Evolutionary conservation across 2,888 invertebrate genomes (phyloP).

Genomic region (Drosophila imparisetae): DNA sequence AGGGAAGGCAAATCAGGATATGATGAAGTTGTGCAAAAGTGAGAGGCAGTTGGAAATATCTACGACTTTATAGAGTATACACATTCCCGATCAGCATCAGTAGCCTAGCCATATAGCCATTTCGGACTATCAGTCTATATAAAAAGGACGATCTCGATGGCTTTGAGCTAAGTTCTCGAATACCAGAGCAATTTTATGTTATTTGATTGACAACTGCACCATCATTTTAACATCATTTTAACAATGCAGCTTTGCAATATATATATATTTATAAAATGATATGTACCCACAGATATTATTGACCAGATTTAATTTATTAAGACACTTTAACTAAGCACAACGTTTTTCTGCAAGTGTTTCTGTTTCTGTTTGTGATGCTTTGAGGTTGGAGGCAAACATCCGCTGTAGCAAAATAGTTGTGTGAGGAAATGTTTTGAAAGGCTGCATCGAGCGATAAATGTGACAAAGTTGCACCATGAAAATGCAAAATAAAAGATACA

Average conservation of each 20-base stretch:
- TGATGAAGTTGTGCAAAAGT: not conserved
- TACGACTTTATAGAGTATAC: not conserved
- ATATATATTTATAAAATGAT: not conserved
- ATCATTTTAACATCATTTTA: rapidly evolving
- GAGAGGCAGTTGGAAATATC: not conserved
- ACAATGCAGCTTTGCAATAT: too few species aligned
- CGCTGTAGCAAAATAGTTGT: constrained; percentile 27
- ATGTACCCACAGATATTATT: not conserved
- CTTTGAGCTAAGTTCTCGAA: not conserved
- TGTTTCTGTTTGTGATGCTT: not conserved
- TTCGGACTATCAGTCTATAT: not conserved
- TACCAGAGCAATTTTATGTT: not conserved
- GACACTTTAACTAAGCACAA: not conserved
- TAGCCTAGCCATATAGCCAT: not conserved
- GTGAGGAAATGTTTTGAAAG: constrained; percentile 19
- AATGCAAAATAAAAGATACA: constrained; percentile 60
- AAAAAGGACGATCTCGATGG: too few species aligned
- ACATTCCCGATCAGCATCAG: not conserved
- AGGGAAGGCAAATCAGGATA: not conserved
- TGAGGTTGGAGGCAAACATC: constrained; percentile 50
- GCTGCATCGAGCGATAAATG: constrained; percentile 66
- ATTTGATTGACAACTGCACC: not conserved
- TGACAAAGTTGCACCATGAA: constrained; percentile 67
- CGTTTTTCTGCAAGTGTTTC: not conserved
- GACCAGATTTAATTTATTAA: not conserved